Base-by-base conservation (phyloP, 2,113 vertebrate genomes). In the Zosterops hypoxanthus region DNA sequence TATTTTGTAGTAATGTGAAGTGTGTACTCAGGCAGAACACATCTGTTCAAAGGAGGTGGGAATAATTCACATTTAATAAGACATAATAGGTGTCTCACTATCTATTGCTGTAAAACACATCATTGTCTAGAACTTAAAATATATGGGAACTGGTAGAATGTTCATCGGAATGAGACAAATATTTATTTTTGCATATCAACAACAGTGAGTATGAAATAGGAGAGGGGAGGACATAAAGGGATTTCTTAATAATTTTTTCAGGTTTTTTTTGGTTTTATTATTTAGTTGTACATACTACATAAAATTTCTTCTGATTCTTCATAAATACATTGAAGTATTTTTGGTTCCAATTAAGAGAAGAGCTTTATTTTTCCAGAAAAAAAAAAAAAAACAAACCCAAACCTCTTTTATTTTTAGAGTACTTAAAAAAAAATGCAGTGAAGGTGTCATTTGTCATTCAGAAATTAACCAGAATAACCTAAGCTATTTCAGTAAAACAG, bases 181-280 rank as follows among this genome's bases (percentile, higher is more conserved):
- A 44, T 3, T 79, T 1, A 34, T 84, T 81, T 55, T 75, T 83
- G 18, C 5, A 66, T 23, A 22, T 4, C 8, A 47, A 6, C 3
- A 52, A 42, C 33, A 87, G 46, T 34, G 33, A 20, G 12, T 28
- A 65, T 68, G 5, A 29, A 86, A 36, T 8, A 31, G 9, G 22
- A 13, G 8, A 47, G 14, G 3, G 5, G 1, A 14, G 5, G 4
- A 4, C 26, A 65, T 91, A 42, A 3, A 52, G 3, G 6, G 4
- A 17, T 80, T 60, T 23, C 24, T 50, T 41, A 5, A 50, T 12
- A 72, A 4, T 28, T 25, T n/a, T 56, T 2, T 33, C 53, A 5
- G 3, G 1, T 39, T 39, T 39, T 39, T 47, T 68, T 79, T 52
- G 0, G 0, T 53, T 75, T 65, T 44, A 4, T 19, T 86, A 75